Base-by-base conservation (phyloP, 2,888 invertebrate species). In the Pardosa pseudoannulata region DNA sequence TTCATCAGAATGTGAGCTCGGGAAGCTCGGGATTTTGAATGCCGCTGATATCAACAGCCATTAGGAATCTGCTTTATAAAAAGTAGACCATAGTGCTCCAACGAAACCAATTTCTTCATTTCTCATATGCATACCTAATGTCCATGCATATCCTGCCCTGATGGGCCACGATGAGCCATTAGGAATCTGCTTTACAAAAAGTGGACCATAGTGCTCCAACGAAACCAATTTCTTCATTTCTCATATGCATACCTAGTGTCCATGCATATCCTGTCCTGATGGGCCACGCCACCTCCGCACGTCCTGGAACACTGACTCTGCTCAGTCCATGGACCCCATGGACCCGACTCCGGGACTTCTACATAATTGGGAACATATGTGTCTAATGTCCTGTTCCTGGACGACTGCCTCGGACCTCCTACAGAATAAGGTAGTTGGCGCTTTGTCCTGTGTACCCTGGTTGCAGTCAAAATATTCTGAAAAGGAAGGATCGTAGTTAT, bases 221-320 rank as follows among this genome's bases (percentile, higher is more conserved):
- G n/a, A n/a, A n/a, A n/a, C n/a, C n/a, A n/a, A n/a, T n/a, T n/a
- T n/a, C n/a, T n/a, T n/a, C n/a, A n/a, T n/a, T n/a, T n/a, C n/a
- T n/a, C n/a, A 9, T 7, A 36, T 9, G 29, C 92, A 92, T 91
- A 95, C 95, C 93, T 89, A 89, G 62, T 31, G 31, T 94, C 93
- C 87, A 94, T 92, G 92, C 97, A 97, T 91, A 94, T 94, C 90
- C 98, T 94, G 86, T 94, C 94, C 92, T 97, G 97, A 90, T 94
- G 94, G 88, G 96, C 95, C 31, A 98, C 97, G 75, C 98, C 98
- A 11, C 97, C 96, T 0, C 98, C 98, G 91, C 98, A 99, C 27
- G 96, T 94, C 88, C 97, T 93, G 2, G 97, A 97, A 92, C 98
- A 99, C 19, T 73, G 65, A n/a, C 86, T 88, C 32, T 82, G 79